Conservation (phyloP, 2,888 invertebrate genomes). For the Oasisia sp. region DNA sequence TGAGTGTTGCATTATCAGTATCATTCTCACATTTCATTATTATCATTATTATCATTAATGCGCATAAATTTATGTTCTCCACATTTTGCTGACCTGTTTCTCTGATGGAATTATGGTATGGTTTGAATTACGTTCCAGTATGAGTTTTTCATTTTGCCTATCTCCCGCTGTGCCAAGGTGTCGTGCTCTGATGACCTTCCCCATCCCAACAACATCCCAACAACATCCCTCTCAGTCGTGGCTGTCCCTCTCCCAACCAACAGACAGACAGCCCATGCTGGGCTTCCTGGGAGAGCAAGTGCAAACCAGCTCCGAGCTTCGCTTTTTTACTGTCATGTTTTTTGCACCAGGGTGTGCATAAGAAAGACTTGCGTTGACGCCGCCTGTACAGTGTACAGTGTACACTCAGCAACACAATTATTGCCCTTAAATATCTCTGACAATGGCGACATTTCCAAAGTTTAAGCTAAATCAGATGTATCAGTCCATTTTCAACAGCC, state of each 20-base stretch:
- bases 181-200: background rate
- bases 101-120: background rate
- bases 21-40: too few species aligned
- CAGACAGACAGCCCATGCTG: background rate
- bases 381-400: too few species aligned
- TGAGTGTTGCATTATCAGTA: too few species aligned
- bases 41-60: background rate
- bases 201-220: background rate
- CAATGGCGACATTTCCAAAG: background rate
- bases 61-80: background rate
- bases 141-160: background rate
- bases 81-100: background rate
- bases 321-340: background rate
- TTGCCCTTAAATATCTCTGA: background rate
- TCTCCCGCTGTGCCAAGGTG: background rate
- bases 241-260: background rate
- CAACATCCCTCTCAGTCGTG: background rate
- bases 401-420: background rate
- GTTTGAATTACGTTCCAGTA: background rate
- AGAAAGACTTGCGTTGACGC: background rate
- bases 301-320: background rate
- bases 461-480: slow-evolving; percentile 13
- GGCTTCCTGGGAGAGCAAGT: background rate
- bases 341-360: background rate
- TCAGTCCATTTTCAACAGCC: background rate